Conservation (phyloP, 2,113 vertebrate genomes). For the Cariama cristata region DNA sequence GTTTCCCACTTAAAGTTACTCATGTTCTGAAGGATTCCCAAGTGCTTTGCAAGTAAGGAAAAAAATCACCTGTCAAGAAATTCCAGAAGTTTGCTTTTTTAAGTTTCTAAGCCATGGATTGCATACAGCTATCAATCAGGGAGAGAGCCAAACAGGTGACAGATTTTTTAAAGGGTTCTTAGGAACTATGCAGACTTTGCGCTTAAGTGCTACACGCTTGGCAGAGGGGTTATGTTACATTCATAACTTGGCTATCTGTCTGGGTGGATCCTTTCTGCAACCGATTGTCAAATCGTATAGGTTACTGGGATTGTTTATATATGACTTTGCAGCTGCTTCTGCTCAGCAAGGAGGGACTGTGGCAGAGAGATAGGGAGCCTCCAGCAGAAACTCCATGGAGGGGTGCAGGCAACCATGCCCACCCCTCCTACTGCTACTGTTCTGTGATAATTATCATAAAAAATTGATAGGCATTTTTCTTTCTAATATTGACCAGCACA, state of each 20-base stretch:
- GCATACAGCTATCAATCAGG: background rate
- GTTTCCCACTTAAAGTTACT: constrained; percentile 16
- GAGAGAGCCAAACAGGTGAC: constrained; percentile 5
- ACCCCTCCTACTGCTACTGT: background rate
- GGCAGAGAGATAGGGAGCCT: background rate
- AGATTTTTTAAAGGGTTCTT: constrained; percentile 11
- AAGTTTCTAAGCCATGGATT: background rate
- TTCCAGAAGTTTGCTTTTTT: constrained; percentile 33
- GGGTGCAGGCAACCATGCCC: background rate
- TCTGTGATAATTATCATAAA: background rate
- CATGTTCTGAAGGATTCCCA: background rate
- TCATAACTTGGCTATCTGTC: background rate
- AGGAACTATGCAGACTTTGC: background rate
- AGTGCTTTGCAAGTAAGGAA: constrained; percentile 4
- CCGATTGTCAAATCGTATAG: background rate
- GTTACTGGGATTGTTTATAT: background rate
- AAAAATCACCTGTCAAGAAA: constrained; percentile 42
- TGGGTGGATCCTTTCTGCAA: background rate
- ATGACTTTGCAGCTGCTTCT: background rate
- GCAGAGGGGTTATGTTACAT: background rate
- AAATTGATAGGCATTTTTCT: background rate
- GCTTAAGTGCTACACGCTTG: background rate
- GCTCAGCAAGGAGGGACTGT: background rate
- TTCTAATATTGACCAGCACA: background rate
- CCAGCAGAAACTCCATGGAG: background rate